Conservation (phyloP, 2,797 vertebrate species). For the Odontamblyopus rebecca region DNA sequence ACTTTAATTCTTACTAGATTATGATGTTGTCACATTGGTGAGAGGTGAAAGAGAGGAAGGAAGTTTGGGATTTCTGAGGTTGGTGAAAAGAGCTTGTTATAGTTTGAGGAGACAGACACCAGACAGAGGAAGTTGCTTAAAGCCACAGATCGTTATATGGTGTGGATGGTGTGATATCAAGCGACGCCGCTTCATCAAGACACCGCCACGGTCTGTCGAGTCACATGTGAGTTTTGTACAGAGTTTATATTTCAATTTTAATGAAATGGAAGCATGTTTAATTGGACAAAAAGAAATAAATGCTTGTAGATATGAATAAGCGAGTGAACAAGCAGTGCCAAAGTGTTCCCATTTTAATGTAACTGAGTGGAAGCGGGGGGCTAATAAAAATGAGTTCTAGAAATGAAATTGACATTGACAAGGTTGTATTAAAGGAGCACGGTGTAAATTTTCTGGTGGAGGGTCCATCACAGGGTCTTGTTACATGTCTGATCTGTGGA, state of each 20-base stretch:
- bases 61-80: constrained; percentile 32
- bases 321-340: no score
- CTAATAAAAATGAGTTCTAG: no score
- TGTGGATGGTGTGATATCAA: constrained; percentile 8
- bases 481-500: no score
- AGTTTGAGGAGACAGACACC: constrained; percentile 44
- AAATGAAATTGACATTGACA: no score
- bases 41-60: constrained; percentile 20
- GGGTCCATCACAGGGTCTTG: no score
- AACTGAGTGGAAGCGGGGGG: no score
- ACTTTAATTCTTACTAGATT: constrained; percentile 47
- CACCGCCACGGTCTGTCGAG: constrained; percentile 1
- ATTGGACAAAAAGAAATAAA: no score
- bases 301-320: neutral
- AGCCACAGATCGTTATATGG: constrained; percentile 22
- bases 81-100: constrained; percentile 49
- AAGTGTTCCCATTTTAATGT: no score
- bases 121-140: constrained; percentile 27
- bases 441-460: no score
- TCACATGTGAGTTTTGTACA: neutral
- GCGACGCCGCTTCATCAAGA: neutral
- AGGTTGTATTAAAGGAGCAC: no score
- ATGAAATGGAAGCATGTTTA: no score
- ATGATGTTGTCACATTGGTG: constrained; percentile 52
- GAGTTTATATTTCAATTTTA: neutral